Percentiles rank a stretch among this genome's conserved stretches.
Conservation (phyloP, 2,797 vertebrate species). For the Vireo griseus region DNA sequence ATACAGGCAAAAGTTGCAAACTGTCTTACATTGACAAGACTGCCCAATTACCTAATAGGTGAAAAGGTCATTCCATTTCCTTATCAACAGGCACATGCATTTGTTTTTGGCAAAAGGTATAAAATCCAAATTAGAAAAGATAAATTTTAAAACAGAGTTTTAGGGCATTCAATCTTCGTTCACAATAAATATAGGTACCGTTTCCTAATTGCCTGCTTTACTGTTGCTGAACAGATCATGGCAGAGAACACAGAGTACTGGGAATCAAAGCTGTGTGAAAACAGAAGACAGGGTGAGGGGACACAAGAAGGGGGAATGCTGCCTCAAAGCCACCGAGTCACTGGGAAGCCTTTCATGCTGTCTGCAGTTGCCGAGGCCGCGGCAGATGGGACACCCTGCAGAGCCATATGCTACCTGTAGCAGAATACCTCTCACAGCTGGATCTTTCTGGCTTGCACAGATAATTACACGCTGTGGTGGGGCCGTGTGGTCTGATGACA, state of each 20-base stretch:
- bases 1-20: background rate
- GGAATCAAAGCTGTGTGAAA: background rate
- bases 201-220: background rate
- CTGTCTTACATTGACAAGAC: background rate
- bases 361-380: background rate
- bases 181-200: background rate
- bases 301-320: background rate
- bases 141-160: background rate
- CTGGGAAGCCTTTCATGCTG: constrained; percentile 19
- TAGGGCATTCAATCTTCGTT: background rate
- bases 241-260: background rate
- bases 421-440: background rate
- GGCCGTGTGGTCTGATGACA: background rate
- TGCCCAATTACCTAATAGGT: background rate
- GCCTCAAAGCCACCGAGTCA: background rate
- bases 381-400: background rate
- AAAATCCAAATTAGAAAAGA: background rate
- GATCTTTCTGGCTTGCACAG: background rate
- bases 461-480: background rate
- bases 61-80: background rate
- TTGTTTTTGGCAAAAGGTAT: background rate
- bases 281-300: background rate
- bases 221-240: background rate
- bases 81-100: background rate
- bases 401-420: background rate